Percentiles rank a stretch among this genome's conserved stretches.
Conservation (phyloP, 2,113 vertebrate genomes). For the Chlorodrepanis virens region DNA sequence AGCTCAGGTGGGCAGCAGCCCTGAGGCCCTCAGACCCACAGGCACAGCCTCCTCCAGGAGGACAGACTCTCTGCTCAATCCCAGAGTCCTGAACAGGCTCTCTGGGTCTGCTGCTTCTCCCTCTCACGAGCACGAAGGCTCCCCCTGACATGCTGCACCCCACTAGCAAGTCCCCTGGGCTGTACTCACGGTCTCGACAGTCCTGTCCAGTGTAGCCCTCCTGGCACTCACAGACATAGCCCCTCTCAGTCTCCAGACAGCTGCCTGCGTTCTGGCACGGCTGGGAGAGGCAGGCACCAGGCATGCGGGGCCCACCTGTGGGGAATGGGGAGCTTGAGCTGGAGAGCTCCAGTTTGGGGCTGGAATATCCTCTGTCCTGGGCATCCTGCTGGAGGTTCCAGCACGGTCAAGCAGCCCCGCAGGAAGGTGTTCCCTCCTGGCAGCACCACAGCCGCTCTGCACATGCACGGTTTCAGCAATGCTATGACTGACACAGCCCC, state of each 20-base stretch:
- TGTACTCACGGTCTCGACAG: constrained; percentile 84
- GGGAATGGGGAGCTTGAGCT: not conserved
- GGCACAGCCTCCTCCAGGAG: not conserved
- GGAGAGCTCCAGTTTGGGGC: not conserved
- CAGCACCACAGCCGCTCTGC: fast-evolving
- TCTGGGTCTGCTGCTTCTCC: not conserved
- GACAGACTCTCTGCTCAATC: not conserved
- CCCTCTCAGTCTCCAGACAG: constrained; percentile 69
- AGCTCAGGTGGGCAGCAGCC: not conserved
- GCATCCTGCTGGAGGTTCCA: not conserved
- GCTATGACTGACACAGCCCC: not conserved
- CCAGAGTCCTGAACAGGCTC: not conserved
- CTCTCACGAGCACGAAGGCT: not conserved
- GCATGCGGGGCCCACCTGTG: constrained; percentile 24
- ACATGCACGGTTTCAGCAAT: not conserved
- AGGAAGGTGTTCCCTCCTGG: not conserved
- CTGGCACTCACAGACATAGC: constrained; percentile 84
- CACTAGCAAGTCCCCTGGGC: fast-evolving
- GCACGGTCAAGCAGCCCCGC: fast-evolving
- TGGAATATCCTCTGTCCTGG: not conserved
- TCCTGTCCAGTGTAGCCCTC: constrained; percentile 81
- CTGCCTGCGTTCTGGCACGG: constrained; percentile 76
- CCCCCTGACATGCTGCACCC: not conserved
- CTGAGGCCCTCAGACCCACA: not conserved
- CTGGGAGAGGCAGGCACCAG: constrained; percentile 56